These are phyloP conservation scores for Cistogaster globosa DNA, from an alignment of 2,888 invertebrate genomes.

Conservation along the genomic window DNA sequence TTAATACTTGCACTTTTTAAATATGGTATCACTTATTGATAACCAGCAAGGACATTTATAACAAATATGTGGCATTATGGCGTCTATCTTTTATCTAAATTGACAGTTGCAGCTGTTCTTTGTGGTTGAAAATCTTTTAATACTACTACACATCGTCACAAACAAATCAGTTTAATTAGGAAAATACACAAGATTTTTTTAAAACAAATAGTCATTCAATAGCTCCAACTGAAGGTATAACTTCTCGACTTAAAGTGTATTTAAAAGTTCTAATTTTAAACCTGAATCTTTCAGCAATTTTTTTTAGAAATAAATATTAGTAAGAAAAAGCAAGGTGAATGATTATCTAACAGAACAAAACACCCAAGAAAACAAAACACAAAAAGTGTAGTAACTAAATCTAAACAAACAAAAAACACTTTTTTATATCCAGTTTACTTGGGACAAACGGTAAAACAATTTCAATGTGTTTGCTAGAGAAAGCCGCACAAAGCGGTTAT, in stretches of 20 bases:
- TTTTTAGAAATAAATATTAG: conserved; percentile 8
- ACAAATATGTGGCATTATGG: conserved; percentile 25
- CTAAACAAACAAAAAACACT: conserved; percentile 33
- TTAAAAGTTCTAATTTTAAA: neutral
- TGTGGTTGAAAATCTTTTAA: neutral
- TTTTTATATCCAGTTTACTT: neutral
- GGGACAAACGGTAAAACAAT: neutral
- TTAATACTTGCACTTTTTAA: no score
- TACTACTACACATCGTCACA: conserved; percentile 34
- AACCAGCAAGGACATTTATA: neutral
- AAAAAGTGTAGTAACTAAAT: neutral
- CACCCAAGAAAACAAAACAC: conserved; percentile 14
- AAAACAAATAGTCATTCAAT: neutral
- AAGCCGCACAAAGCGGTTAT: conserved; percentile 60
- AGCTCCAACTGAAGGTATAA: neutral
- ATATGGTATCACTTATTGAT: no score
- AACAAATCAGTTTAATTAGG: conserved; percentile 23
- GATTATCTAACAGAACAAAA: conserved; percentile 58
- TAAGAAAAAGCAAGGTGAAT: conserved; percentile 23
- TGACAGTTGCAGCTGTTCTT: conserved; percentile 36
- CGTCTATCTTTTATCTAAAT: neutral
- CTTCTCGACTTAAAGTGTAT: neutral
- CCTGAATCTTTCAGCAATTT: conserved; percentile 1
- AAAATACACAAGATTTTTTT: conserved; percentile 4
- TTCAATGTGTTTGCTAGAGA: conserved; percentile 46